Base-by-base conservation (phyloP, 2,797 vertebrate genomes). In the Erethizon dorsatum region DNA sequence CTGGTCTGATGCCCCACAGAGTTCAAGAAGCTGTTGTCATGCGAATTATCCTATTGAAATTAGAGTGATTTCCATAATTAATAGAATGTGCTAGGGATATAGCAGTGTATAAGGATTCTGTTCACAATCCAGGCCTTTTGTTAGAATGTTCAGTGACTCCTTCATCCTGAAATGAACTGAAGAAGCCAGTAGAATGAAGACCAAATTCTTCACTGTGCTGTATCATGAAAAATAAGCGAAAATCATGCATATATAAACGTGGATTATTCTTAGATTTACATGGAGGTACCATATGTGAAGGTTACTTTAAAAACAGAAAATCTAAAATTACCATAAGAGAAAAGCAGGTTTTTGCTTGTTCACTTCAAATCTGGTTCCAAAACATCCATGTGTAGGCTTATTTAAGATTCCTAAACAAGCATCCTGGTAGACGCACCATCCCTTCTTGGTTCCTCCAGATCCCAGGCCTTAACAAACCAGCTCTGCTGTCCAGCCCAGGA, bases 221-320 rank as follows among this genome's bases (percentile, higher is more conserved):
- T 88, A 88, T 90, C 82, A 88, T 95, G 67, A 96, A 90, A 94
- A 95, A 57, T 83, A 97, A 94, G 83, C 54, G 95, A 73, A 84
- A 92, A 91, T 67, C n/a, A 92, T 57, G 84, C 63, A 91, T 93
- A 83, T 90, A 91, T 50, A 93, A 94, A 47, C 91, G 73, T 84
- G 57, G 54, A 90, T 69, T 88, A 84, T 85, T 91, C 83, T 94
- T 90, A 90, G 45, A 84, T 86, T 85, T 96, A 87, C 84, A 88
- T 91, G 82, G 41, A 96, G 63, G 52, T 90, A 95, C 78, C 93
- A 92, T 95, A 98, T 96, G 94, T 88, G 78, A 98, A 97, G 96
- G 37, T 97, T 96, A 94, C 50, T 97, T 97, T 95, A 78, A 92
- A 96, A 97, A 96, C 93, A 95, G 95, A 75, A 96, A 95, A 95